These are phyloP conservation scores for Noctua janthina DNA, from an alignment of 2,888 invertebrate genomes.

Conservation along the genomic window DNA sequence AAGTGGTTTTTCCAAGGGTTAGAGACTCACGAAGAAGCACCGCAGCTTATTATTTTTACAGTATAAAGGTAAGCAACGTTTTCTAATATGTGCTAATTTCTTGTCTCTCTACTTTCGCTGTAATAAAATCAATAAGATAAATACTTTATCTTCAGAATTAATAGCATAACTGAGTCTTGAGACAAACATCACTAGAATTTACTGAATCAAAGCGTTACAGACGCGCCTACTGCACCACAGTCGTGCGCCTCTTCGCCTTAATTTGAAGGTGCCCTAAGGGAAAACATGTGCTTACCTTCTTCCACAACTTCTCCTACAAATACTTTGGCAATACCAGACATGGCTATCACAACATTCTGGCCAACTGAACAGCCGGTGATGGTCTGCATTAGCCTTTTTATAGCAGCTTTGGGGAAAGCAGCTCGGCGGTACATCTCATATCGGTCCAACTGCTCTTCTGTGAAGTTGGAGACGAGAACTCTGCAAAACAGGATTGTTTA, in stretches of 20 bases:
- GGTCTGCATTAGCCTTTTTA: slow-evolving; percentile 99
- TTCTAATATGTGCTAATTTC: background rate
- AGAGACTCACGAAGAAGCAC: background rate
- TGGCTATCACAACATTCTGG: slow-evolving; percentile 99
- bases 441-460: slow-evolving; percentile 98
- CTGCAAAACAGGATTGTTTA: slow-evolving; percentile 83
- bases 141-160: background rate
- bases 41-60: background rate
- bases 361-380: slow-evolving; percentile 99
- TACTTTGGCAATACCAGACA: slow-evolving; percentile 99
- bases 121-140: background rate
- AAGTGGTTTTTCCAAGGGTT: background rate
- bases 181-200: background rate
- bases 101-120: background rate
- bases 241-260: background rate
- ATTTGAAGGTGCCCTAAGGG: background rate
- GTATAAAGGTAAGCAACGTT: background rate
- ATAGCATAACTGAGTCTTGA: background rate
- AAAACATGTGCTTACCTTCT: slow-evolving; percentile 92
- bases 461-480: slow-evolving; percentile 99
- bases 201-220: background rate
- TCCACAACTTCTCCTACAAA: slow-evolving; percentile 99
- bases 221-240: too few species aligned
- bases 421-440: slow-evolving; percentile 99
- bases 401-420: slow-evolving; percentile 99